These are phyloP conservation scores for Rhegmatorhina hoffmannsi DNA, from an alignment of 2,113 vertebrate species.

Conservation along the genomic window DNA sequence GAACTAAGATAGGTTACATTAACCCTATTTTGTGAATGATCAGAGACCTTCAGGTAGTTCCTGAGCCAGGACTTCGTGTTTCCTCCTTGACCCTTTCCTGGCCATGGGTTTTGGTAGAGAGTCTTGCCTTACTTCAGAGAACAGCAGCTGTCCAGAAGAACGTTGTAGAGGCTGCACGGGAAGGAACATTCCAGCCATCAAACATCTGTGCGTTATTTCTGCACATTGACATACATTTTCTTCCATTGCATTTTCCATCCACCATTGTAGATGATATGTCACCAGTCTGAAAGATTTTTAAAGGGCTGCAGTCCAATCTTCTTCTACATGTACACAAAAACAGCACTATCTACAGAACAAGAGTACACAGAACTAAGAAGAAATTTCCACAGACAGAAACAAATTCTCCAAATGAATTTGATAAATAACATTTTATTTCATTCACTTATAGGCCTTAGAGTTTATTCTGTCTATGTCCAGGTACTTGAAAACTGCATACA, in stretches of 20 bases:
- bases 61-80: not conserved
- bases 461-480: not conserved
- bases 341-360: not conserved
- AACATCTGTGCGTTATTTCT: not conserved
- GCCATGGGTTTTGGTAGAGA: not conserved
- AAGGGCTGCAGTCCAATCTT: not conserved
- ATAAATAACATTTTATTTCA: not conserved
- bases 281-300: not conserved
- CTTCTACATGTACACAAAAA: not conserved
- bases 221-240: not conserved
- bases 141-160: fast-evolving
- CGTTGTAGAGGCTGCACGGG: not conserved
- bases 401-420: not conserved
- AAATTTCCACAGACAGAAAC: not conserved
- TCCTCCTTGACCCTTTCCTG: not conserved
- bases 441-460: not conserved
- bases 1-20: not conserved
- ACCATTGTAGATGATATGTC: not conserved
- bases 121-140: not conserved
- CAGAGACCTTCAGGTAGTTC: not conserved
- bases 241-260: not conserved
- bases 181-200: not conserved
- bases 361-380: not conserved
- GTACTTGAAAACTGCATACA: not conserved
- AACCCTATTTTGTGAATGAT: not conserved